A percentile compares a stretch with the other conserved stretches of the same genome.
Evolutionary conservation across 1,140 invertebrate species (phyloP).

Genomic region (Heliconius hewitsoni): DNA sequence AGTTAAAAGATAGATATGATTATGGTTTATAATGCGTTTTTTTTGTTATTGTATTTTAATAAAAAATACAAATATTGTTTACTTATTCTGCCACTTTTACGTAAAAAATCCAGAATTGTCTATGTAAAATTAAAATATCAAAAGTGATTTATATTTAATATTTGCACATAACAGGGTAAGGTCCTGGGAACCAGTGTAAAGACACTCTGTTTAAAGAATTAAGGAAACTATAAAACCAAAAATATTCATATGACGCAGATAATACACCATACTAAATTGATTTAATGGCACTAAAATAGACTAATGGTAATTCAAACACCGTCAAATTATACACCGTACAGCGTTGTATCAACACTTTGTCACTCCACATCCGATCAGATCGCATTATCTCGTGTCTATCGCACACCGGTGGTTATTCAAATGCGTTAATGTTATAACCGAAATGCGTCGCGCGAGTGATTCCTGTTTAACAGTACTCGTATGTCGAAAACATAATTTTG

Average conservation of each 20-base stretch:
- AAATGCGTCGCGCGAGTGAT: not conserved
- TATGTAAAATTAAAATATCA: too few relatives aligned
- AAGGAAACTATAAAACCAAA: too few relatives aligned
- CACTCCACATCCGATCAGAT: conserved; percentile 9
- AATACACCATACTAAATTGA: not conserved
- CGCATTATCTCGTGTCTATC: conserved; percentile 13
- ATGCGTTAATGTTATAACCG: conserved; percentile 18
- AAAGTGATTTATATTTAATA: too few relatives aligned
- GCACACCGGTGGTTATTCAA: not conserved
- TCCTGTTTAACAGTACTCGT: not conserved
- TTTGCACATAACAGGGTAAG: too few relatives aligned
- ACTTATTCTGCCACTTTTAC: too few relatives aligned
- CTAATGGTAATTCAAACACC: not conserved
- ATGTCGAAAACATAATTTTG: conserved; percentile 6
- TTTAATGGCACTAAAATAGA: not conserved
- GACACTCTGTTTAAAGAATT: too few relatives aligned
- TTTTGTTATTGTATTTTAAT: too few relatives aligned
- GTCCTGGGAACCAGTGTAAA: too few relatives aligned
- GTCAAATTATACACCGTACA: not conserved
- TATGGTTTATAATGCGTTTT: not conserved
- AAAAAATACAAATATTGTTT: too few relatives aligned
- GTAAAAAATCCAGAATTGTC: too few relatives aligned
- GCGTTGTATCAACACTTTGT: not conserved
- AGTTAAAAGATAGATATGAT: not conserved
- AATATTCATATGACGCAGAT: too few relatives aligned